Base-by-base conservation (phyloP, 2,113 vertebrate species). In the Melozone crissalis region DNA sequence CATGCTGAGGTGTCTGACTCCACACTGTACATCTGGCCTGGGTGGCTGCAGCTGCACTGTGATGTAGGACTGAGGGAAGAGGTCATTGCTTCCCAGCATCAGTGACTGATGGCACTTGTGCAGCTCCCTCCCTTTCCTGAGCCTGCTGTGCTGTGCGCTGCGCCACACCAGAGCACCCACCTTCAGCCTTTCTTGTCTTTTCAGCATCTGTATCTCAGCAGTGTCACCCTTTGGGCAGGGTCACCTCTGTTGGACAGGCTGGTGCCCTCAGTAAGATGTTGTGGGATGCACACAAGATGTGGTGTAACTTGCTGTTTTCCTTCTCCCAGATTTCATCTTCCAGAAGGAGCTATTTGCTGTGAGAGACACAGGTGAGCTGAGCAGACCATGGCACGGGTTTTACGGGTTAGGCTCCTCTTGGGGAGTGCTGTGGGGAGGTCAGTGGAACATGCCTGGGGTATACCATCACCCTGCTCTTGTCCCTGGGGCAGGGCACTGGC, bases 281-380 rank as follows among this genome's bases (percentile, higher is more conserved):
- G 30, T 57, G 55, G 26, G 51, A 79, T 54, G 72, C 15, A 7
- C 10, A 43, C 2, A 13, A 68, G 26, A 37, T 73, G 26, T 66
- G 49, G 27, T 8, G 5, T 94, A 92, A 91, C 44, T 67, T 72
- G 57, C 44, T 86, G 30, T 86, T 90, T 88, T 89, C 41, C 49
- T 69, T 54, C 31, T 75, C 65, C 44, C 85, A 96, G 94, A 95
- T 86, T 87, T 93, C 61, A 66, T 92, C 47, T 92, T 96, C 72
- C 95, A 93, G 88, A 90, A 93, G 85, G 93, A 96, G 79, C 79
- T 61, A 23, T 94, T 96, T 89, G 76, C 83, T 84, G 65, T n/a
- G 9, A 90, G 90, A 90, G 88, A 93, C 68, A 8, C 87, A 95
- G 93, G 93, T 96, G 68, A 96, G 92, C 75, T 0, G 3, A 20